Base-by-base conservation (phyloP, 2,888 invertebrate genomes). In the Chloroclystis v-ata region DNA sequence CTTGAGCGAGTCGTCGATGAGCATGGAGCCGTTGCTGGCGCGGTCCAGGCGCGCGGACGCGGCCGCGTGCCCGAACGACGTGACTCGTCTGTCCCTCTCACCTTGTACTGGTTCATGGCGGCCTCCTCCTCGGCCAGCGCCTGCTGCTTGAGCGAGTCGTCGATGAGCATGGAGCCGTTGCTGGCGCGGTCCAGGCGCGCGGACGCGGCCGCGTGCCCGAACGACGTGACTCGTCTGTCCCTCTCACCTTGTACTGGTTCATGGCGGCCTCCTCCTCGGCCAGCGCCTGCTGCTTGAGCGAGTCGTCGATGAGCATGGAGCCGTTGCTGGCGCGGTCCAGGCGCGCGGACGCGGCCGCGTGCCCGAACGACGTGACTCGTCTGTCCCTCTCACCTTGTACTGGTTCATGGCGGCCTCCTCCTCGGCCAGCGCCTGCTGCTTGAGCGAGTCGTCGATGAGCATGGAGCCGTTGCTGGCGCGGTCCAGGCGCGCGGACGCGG, bases 201-300 rank as follows among this genome's bases (percentile, higher is more conserved):
- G n/a, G n/a, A n/a, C n/a, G n/a, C n/a, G n/a, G n/a, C n/a, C n/a
- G n/a, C n/a, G n/a, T n/a, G n/a, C n/a, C n/a, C n/a, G n/a, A n/a
- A n/a, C n/a, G n/a, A n/a, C n/a, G n/a, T n/a, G n/a, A n/a, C n/a
- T n/a, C n/a, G n/a, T n/a, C n/a, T n/a, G n/a, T n/a, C n/a, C n/a
- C n/a, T n/a, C 47, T 44, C 39, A 96, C 98, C 93, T 97, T 98
- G 78, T 97, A 95, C 82, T 96, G 95, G 82, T 95, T 97, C 91
- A 99, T 94, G 45, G 95, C 95, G 16, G 97, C 97, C 78, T 98
- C 97, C 77, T 99, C 99, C 74, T 99, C 98, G 20, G 98, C 98
- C 50, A 99, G 84, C 28, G 94, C 95, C 78, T 96, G 94, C 66
- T 94, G 92, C 70, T 93, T 92, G 49, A 97, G 89, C 45, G 92